A percentile compares a stretch with the other conserved stretches of the same genome.
phyloP scores from a whole-genome alignment of 2,797 vertebrate genomes.

The Uromys caudimaculatus region DNA sequence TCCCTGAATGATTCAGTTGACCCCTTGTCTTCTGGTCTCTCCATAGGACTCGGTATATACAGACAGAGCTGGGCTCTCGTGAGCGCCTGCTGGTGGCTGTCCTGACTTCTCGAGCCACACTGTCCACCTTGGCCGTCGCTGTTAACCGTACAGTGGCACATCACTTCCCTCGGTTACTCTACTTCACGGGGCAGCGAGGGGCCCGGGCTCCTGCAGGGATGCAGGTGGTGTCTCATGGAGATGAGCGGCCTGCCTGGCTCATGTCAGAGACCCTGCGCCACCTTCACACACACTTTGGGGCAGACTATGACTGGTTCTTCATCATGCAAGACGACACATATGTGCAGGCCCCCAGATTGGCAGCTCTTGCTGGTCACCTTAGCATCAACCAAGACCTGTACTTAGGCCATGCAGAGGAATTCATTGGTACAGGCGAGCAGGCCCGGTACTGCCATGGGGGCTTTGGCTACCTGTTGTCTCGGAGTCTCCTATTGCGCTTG shows the following conservation, averaged over 20 bases:
- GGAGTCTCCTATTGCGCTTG: slow-evolving; percentile 94
- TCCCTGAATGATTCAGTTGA: neutral
- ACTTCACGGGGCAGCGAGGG: slow-evolving; percentile 95
- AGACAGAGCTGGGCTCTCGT: slow-evolving; percentile 96
- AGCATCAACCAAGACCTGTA: slow-evolving; percentile 96
- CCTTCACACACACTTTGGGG: slow-evolving; percentile 93
- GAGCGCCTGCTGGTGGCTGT: slow-evolving; percentile 96
- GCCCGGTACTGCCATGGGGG: slow-evolving; percentile 96
- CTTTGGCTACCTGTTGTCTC: slow-evolving; percentile 96
- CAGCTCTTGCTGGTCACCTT: slow-evolving; percentile 93
- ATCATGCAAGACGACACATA: slow-evolving; percentile 97
- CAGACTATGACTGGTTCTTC: slow-evolving; percentile 98
- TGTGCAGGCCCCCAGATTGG: slow-evolving; percentile 93
- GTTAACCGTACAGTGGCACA: slow-evolving; percentile 97
- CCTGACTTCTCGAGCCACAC: slow-evolving; percentile 94
- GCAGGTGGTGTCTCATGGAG: slow-evolving; percentile 94
- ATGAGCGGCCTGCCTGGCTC: slow-evolving; percentile 97
- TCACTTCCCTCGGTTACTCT: slow-evolving; percentile 94
- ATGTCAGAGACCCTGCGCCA: slow-evolving; percentile 98
- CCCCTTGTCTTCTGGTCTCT: slow-evolving; percentile 48
- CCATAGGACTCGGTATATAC: slow-evolving; percentile 96
- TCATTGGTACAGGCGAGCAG: slow-evolving; percentile 95
- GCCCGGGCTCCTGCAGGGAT: slow-evolving; percentile 95
- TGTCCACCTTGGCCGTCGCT: slow-evolving; percentile 94
- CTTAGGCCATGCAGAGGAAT: slow-evolving; percentile 96